Percentiles rank a stretch among this genome's conserved stretches.
Conservation (phyloP, 2,113 vertebrate species). For the Trichechus manatus region DNA sequence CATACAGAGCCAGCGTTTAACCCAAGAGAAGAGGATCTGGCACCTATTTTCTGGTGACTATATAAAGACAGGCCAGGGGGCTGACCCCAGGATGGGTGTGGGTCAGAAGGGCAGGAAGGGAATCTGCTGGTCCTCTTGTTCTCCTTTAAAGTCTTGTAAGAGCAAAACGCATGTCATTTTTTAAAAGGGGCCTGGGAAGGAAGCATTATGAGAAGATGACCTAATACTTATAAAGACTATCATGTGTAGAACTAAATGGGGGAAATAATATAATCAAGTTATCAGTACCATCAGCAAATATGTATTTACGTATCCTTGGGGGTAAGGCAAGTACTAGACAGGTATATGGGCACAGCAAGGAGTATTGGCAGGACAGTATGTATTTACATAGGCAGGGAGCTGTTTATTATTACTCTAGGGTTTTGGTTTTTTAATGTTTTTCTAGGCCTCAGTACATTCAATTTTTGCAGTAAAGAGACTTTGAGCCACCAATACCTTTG, state of each 20-base stretch:
- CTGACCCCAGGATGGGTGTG: constrained; percentile 74
- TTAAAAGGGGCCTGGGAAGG: neutral
- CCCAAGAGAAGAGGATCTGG: constrained; percentile 62
- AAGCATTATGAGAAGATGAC: constrained; percentile 58
- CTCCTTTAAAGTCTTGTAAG: constrained; percentile 58
- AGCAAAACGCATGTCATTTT: constrained; percentile 17
- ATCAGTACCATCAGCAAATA: constrained; percentile 4
- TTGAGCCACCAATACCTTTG: neutral
- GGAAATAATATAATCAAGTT: neutral
- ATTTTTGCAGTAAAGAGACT: neutral
- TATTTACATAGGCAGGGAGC: neutral
- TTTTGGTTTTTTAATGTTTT: neutral
- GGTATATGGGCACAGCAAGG: neutral
- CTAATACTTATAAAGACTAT: constrained; percentile 41
- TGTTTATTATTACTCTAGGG: neutral
- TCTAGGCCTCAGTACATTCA: neutral
- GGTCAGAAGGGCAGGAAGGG: constrained; percentile 79
- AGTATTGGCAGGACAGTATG: neutral
- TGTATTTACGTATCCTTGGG: neutral
- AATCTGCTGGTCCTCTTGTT: constrained; percentile 65
- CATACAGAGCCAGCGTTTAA: constrained; percentile 51
- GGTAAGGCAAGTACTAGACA: neutral
- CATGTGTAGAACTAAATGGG: neutral
- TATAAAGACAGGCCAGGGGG: constrained; percentile 57
- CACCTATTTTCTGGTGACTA: constrained; percentile 75